phyloP scores from a whole-genome alignment of 2,797 vertebrate species.

The Paramormyrops hopkinsi region DNA sequence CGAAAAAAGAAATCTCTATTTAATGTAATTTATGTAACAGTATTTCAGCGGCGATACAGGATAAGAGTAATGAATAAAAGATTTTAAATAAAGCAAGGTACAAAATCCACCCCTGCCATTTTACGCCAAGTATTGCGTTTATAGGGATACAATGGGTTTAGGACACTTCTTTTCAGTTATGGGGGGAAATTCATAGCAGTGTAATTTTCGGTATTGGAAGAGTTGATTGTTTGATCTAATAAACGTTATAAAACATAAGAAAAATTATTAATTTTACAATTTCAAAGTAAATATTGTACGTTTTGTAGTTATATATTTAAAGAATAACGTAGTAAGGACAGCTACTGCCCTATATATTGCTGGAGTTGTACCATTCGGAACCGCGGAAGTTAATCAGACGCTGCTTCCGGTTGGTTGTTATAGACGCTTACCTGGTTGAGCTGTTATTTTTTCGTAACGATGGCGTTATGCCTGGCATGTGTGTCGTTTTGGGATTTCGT shows the following conservation, averaged over 20 bases:
- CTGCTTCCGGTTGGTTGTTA: conserved; percentile 56
- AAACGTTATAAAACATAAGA: background rate
- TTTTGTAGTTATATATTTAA: background rate
- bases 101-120: background rate
- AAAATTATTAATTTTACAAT: background rate
- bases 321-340: background rate
- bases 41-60: background rate
- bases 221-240: background rate
- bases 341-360: background rate
- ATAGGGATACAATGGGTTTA: background rate
- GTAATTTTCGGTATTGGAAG: background rate
- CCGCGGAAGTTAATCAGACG: conserved; percentile 44
- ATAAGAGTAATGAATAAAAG: background rate
- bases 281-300: background rate
- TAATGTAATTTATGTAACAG: background rate
- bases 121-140: background rate
- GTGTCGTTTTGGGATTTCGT: background rate
- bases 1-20: background rate
- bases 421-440: conserved; percentile 48
- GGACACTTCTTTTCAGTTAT: background rate
- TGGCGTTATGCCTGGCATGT: background rate
- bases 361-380: conserved; percentile 35
- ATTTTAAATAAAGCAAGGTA: background rate
- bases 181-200: background rate
- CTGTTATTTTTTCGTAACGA: background rate